Percentiles rank a stretch among this genome's conserved stretches.
These are phyloP conservation scores for Ochotona curzoniae DNA, from an alignment of 2,113 vertebrate species.

Conservation along the genomic window DNA sequence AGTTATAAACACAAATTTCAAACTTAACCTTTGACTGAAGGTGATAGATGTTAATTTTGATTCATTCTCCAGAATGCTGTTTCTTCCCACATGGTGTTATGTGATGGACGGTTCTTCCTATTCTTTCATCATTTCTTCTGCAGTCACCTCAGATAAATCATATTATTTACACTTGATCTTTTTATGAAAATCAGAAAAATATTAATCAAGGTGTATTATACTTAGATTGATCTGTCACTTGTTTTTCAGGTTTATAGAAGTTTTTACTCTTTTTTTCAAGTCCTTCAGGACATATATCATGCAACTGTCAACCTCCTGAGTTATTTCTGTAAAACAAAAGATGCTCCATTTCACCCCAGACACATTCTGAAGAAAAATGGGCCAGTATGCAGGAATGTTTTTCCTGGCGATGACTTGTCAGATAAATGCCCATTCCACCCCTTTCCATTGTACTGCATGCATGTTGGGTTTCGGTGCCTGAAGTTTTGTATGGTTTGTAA, in stretches of 20 bases:
- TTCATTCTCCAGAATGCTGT: not conserved
- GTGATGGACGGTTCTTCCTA: not conserved
- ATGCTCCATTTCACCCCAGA: constrained; percentile 73
- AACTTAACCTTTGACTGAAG: not conserved
- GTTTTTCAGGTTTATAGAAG: not conserved
- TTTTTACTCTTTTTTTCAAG: not conserved
- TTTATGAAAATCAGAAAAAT: not conserved
- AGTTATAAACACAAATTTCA: not conserved
- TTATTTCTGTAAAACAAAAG: constrained; percentile 58
- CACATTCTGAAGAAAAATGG: constrained; percentile 67
- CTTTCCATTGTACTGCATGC: not conserved
- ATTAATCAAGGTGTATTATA: not conserved
- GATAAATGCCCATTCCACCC: not conserved
- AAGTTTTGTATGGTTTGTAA: not conserved
- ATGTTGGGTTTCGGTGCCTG: not conserved
- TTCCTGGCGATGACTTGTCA: constrained; percentile 38
- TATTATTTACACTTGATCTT: not conserved
- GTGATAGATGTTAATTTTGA: not conserved
- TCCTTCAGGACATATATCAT: not conserved
- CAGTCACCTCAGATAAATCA: not conserved
- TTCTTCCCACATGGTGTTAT: not conserved
- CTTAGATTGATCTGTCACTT: not conserved
- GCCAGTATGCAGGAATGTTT: constrained; percentile 42
- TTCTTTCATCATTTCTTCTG: not conserved
- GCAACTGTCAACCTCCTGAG: constrained; percentile 31